Conservation (phyloP, 2,888 invertebrate genomes). For the Abrostola triplasia region DNA sequence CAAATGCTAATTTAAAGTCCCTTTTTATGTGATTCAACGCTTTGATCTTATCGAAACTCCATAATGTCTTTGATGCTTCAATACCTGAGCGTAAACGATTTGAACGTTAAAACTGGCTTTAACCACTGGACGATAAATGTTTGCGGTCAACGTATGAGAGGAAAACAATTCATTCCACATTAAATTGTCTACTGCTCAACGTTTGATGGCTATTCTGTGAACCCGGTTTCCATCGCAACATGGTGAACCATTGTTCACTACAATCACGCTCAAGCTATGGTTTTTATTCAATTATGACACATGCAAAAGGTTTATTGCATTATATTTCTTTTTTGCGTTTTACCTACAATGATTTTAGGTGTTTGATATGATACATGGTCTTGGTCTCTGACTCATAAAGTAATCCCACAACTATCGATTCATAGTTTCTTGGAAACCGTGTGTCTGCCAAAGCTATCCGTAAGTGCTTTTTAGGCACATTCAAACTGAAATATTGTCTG, state of each 20-base stretch:
- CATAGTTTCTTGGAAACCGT: conserved; percentile 24
- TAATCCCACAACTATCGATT: conserved; percentile 25
- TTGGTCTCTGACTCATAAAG: conserved; percentile 30
- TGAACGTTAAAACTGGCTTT: conserved; percentile 30
- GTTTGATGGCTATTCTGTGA: conserved; percentile 38
- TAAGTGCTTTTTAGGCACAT: conserved; percentile 1
- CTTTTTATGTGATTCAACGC: too few relatives aligned
- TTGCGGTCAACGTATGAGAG: conserved; percentile 44
- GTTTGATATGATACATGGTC: conserved; percentile 35
- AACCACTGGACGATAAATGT: conserved; percentile 46
- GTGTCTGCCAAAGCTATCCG: too few relatives aligned
- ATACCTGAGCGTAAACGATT: not conserved
- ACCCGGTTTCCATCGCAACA: conserved; percentile 23
- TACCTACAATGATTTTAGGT: conserved; percentile 23
- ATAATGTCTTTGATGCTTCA: not conserved
- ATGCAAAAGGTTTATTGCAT: conserved; percentile 21
- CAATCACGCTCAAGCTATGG: conserved; percentile 26
- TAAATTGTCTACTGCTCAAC: conserved; percentile 41
- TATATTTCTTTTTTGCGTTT: conserved; percentile 18
- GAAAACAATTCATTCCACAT: conserved; percentile 54
- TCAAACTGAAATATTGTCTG: not conserved
- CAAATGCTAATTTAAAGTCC: too few relatives aligned
- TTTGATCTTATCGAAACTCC: too few relatives aligned
- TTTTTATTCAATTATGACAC: conserved; percentile 34
- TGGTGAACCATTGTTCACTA: conserved; percentile 42